Base-by-base conservation (phyloP, 2,888 invertebrate species). In the Serripes groenlandicus region DNA sequence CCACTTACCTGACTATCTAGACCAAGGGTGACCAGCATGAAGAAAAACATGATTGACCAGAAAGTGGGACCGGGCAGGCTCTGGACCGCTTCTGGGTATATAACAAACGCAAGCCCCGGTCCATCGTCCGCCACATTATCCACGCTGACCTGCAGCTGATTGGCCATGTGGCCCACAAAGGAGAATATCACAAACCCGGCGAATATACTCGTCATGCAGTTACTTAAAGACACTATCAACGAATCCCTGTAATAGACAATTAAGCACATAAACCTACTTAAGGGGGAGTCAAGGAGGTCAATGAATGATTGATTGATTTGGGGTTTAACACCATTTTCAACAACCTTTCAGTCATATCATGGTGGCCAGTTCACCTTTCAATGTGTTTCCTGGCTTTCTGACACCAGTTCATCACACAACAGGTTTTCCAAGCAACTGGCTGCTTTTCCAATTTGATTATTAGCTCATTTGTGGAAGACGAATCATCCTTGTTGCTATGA, bases 151-250 rank as follows among this genome's bases (percentile, higher is more conserved):
- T 89, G 84, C 30, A 93, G 85, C 52, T 90, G 79, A 3, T 87
- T 85, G n/a, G 94, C 93, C 92, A 94, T 91, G 85, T 91, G 91
- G 37, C 94, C 94, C n/a, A 94, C 89, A 77, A 90, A 93, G 3
- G 92, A 90, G 83, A 94, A 94, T 56, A 94, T 93, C 60, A 94
- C 93, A 83, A 94, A 92, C 5, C 94, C 94, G 26, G 93, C 94
- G 85, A 94, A 93, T 56, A 94, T 83, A 60, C 92, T 92, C 3
- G 94, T 94, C 68, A 89, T 54, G 66, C 92, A 90, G 88, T 93
- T 93, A 34, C 91, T 90, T 28, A 93, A 70, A 5, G 91, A 87
- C 18, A 94, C 93, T 18, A 93, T 90, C 66, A 94, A 56, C 1
- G 93, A 90, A 81, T 94, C 94, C 76, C 93, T 93, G 83, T 26